Conservation (phyloP, 2,797 vertebrate genomes). For the Glyptemys insculpta region DNA sequence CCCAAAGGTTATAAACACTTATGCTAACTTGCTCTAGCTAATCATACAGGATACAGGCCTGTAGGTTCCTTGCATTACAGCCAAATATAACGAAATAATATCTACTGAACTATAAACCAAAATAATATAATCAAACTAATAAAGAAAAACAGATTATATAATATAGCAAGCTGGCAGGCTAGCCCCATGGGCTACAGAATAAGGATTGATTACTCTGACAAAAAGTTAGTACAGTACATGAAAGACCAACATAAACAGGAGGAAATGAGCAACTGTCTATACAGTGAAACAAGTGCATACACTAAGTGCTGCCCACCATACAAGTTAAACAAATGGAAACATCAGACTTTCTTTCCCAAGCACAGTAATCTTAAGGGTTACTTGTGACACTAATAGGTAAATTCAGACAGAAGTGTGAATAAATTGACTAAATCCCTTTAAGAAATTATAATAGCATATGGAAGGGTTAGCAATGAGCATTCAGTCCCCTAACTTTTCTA, state of each 20-base stretch:
- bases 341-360: not conserved
- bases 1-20: no score
- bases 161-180: not conserved
- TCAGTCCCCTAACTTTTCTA: rapidly evolving
- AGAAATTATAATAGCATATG: not conserved
- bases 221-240: not conserved
- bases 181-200: not conserved
- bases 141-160: not conserved
- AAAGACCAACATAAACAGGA: not conserved
- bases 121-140: no score
- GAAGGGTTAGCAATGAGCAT: not conserved
- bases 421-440: not conserved
- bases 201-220: not conserved
- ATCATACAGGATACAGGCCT: no score
- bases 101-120: no score
- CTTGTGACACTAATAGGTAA: not conserved
- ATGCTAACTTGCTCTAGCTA: no score
- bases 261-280: not conserved
- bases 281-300: not conserved
- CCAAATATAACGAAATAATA: no score
- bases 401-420: not conserved
- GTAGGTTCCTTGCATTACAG: no score
- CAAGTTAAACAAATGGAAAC: not conserved
- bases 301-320: not conserved
- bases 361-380: not conserved